Conservation (phyloP, 2,888 invertebrate genomes). For the Lacanobia wlatinum region DNA sequence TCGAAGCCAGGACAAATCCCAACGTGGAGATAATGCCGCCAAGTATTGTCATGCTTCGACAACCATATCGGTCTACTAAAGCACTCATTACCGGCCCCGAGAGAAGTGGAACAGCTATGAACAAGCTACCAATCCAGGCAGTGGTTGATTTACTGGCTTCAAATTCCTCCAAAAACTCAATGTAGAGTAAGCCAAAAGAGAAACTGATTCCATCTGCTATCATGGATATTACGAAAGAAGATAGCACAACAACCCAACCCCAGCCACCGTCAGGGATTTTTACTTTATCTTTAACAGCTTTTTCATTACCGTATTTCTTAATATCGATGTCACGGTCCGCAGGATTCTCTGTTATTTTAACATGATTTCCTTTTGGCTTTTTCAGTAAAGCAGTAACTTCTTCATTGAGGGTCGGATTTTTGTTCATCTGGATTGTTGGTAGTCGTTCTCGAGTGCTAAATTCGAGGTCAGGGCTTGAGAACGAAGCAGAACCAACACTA, state of each 20-base stretch:
- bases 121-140: constrained; percentile 97
- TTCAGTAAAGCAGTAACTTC: constrained; percentile 52
- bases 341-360: constrained; percentile 74
- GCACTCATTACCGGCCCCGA: constrained; percentile 96
- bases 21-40: constrained; percentile 93
- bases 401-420: constrained; percentile 59
- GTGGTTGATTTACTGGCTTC: constrained; percentile 95
- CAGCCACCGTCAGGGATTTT: constrained; percentile 95
- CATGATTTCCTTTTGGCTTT: constrained; percentile 63
- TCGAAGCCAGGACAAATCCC: constrained; percentile 94
- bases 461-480: constrained; percentile 85
- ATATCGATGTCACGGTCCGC: constrained; percentile 61
- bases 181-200: constrained; percentile 97
- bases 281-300: constrained; percentile 78
- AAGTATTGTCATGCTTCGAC: constrained; percentile 93
- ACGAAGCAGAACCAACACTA: constrained; percentile 78
- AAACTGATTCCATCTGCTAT: constrained; percentile 98
- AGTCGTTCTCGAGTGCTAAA: constrained; percentile 75
- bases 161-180: constrained; percentile 95
- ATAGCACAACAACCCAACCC: constrained; percentile 97
- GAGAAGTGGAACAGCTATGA: constrained; percentile 96
- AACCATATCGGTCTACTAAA: constrained; percentile 96
- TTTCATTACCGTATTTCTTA: constrained; percentile 66
- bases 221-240: constrained; percentile 96
- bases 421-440: constrained; percentile 69